These are phyloP conservation scores for Aphelinus atriplicis DNA, from an alignment of 1,140 invertebrate species.

Conservation along the genomic window DNA sequence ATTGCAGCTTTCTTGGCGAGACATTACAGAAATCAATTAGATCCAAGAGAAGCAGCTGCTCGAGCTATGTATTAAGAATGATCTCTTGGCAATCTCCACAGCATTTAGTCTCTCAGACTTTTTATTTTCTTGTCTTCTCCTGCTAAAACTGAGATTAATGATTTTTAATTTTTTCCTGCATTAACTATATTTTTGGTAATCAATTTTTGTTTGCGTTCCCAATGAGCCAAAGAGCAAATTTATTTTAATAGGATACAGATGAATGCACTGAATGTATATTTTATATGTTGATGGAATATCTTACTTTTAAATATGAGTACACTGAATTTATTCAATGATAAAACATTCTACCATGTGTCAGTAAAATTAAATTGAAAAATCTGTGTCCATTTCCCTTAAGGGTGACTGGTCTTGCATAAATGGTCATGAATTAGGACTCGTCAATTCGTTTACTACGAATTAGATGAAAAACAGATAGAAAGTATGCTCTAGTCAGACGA, in stretches of 20 bases:
- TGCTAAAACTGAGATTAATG: slow-evolving; percentile 27
- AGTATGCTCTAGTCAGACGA: slow-evolving; percentile 61
- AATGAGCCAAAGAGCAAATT: slow-evolving; percentile 45
- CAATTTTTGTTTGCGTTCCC: neutral
- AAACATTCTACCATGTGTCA: slow-evolving; percentile 30
- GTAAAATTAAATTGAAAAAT: slow-evolving; percentile 19
- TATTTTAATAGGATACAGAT: slow-evolving; percentile 21
- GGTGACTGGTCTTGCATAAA: neutral
- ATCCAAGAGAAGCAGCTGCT: slow-evolving; percentile 70
- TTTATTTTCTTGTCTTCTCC: slow-evolving; percentile 33
- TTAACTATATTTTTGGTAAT: neutral
- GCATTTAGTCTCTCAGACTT: slow-evolving; percentile 23
- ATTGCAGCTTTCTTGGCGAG: slow-evolving; percentile 79
- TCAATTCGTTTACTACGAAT: slow-evolving; percentile 38
- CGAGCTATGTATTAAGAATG: slow-evolving; percentile 71
- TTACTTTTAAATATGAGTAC: neutral
- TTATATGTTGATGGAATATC: slow-evolving; percentile 11
- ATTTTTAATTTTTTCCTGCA: slow-evolving; percentile 1
- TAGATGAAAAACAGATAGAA: slow-evolving; percentile 48
- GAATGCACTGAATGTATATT: slow-evolving; percentile 21
- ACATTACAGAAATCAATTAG: slow-evolving; percentile 67
- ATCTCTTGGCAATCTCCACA: slow-evolving; percentile 22
- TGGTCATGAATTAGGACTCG: slow-evolving; percentile 19
- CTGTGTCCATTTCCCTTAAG: slow-evolving; percentile 26
- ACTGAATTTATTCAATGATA: neutral